Conservation (phyloP, 2,797 vertebrate species). For the Hemitrygon akajei region DNA sequence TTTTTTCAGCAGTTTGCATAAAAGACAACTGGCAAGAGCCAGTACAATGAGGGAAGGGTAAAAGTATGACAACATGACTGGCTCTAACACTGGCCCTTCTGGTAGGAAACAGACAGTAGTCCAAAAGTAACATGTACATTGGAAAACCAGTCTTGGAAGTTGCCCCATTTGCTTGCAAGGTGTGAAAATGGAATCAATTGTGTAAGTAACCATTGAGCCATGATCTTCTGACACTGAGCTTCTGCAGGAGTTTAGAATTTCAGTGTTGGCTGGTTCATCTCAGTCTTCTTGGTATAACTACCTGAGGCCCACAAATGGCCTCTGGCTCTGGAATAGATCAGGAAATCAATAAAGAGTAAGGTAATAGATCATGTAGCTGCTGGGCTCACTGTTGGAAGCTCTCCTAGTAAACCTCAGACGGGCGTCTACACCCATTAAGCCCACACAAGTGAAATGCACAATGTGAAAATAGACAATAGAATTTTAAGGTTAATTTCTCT, state of each 20-base stretch:
- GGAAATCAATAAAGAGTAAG: neutral
- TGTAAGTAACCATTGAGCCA: neutral
- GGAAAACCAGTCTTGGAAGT: neutral
- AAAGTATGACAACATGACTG: neutral
- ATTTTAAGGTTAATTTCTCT: neutral
- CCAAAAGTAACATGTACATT: neutral
- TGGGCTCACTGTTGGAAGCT: neutral
- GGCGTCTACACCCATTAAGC: neutral
- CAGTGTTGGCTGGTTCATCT: neutral
- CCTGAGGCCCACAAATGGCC: neutral
- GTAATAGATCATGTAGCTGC: too few species aligned
- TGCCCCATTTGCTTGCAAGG: neutral
- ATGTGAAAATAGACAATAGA: neutral
- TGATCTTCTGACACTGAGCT: neutral
- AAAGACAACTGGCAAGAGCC: neutral
- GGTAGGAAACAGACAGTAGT: neutral
- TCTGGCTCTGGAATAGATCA: neutral
- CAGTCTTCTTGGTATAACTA: neutral
- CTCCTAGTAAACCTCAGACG: neutral
- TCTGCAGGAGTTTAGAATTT: neutral
- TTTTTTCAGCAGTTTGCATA: neutral
- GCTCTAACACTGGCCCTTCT: neutral
- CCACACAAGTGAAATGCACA: neutral
- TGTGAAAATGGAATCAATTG: too few species aligned
- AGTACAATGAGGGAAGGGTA: neutral